Evolutionary conservation across 2,797 vertebrate species (phyloP), one percentile per base, ranked within the genome.

Genomic region (Neostethus bicornis): DNA sequence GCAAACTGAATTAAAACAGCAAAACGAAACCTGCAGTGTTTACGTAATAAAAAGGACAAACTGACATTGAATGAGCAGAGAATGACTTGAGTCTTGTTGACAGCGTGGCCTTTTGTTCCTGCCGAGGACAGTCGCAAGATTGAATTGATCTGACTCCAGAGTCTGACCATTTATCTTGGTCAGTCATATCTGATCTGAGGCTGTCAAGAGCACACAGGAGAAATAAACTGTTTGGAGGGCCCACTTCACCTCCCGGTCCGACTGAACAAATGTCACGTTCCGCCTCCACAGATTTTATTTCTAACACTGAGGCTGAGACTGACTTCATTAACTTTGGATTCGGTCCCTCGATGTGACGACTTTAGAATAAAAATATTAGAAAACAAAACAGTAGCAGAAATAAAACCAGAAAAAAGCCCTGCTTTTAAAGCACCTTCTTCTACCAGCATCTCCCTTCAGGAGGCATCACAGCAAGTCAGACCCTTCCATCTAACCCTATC

Each of bases 141-240:
- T 83, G 85, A 90, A 90, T 87, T 87, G 85, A 86, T 89, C 77
- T 90, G 84, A 84, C 71, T 72, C 64, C 51, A 49, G 52, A 84
- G 79, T 78, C 77, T 41, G 59, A 63, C 59, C 87, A 64, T 83
- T 51, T 84, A 89, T 79, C 59, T 73, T 77, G 61, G 17, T 90
- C 84, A 88, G 70, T 92, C 86, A 81, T 73, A 73, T 91, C 90
- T 89, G 86, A 84, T 80, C 77, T 83, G 72, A 62, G 70, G 79
- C 81, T 84, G 87, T 86, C 83, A 79, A 73, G 66, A 55, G 56
- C 26, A 84, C 81, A 77, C 52, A 21, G 51, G 67, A 83, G 79
- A 72, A 78, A 85, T 70, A 70, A 77, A 79, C 58, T 44, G 75
- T 62, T 72, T 19, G 48, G 63, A 67, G 68, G 74, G 16, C 55